Base-by-base conservation (phyloP, 37 sponge, comb jelly and placozoan genomes). In the Haliclona indistincta region DNA sequence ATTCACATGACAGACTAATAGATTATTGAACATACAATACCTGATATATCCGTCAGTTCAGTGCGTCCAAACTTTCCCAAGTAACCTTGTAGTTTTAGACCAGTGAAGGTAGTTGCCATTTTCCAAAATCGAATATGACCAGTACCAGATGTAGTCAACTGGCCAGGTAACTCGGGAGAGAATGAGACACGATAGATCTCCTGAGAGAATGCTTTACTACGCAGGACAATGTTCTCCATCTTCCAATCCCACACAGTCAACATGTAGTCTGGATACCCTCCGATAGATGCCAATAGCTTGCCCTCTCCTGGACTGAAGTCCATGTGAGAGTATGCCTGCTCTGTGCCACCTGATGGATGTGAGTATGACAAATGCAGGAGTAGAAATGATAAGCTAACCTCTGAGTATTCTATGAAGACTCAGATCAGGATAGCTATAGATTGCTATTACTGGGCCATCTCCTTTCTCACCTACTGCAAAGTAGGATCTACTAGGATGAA, bases 61-160 rank as follows among this genome's bases (percentile, higher is more conserved):
- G 92, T 93, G 26, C 93, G 80, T 4, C 99, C 99, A 79, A 95
- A 98, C 68, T 95, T 95, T 13, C 99, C 99, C 58, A 98, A 74
- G 34, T 98, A 82, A 29, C 99, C 99, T 66, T 98, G 95, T 36
- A 98, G 87, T 72, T 98, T 98, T 38, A 98, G 88, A 13, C 99
- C 99, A 45, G 99, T 98, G 76, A 98, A 98, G 17, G 99, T 98
- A 20, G 63, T 82, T 3, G 99, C 99, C 99, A 98, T 98, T 68
- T 95, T 98, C 99, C 99, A 98, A 84, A 98, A 98, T 55, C 86
- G 33, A 44, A 98, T 95, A 85, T 98, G 99, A 6, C 99, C 99
- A 39, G 91, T 91, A 15, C 99, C 99, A 28, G 93, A 88, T 54
- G 99, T 91, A 45, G 99, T 98, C 45, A 98, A 81, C 70, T 95